Conservation (phyloP, 2,797 vertebrate genomes). For the Arrhamphus sclerolepis region DNA sequence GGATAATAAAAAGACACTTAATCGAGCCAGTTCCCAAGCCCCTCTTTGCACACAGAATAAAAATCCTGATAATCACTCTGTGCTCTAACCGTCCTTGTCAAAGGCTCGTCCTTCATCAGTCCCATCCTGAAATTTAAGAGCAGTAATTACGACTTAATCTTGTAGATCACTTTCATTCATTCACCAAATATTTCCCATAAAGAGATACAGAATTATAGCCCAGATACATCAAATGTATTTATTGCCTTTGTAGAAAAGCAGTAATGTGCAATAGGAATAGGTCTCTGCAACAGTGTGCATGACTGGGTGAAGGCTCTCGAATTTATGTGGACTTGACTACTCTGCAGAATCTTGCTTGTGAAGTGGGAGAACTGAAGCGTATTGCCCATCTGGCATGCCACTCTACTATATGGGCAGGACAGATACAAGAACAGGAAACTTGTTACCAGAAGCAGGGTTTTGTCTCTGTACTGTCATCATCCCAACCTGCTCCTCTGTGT, state of each 20-base stretch:
- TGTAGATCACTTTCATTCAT: conserved; percentile 56
- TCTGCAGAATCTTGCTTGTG: conserved; percentile 38
- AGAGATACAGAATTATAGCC: conserved; percentile 50
- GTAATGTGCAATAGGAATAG: conserved; percentile 65
- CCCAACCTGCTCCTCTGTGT: conserved; percentile 21
- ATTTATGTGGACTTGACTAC: conserved; percentile 69
- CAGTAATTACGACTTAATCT: conserved; percentile 75
- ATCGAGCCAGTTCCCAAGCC: conserved; percentile 65
- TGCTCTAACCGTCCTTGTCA: conserved; percentile 62
- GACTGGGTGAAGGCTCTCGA: conserved; percentile 57
- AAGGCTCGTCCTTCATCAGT: conserved; percentile 39
- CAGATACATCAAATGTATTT: conserved; percentile 58
- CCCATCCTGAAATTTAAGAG: conserved; percentile 61
- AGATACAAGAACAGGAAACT: conserved; percentile 50
- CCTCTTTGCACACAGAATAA: conserved; percentile 53
- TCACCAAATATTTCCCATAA: conserved; percentile 50
- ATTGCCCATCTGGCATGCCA: conserved; percentile 53
- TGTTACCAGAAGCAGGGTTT: conserved; percentile 41
- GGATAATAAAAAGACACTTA: conserved; percentile 77
- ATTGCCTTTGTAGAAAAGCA: conserved; percentile 51
- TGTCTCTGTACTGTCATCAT: conserved; percentile 10
- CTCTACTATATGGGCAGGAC: conserved; percentile 37
- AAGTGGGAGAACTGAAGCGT: conserved; percentile 4
- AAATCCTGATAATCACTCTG: conserved; percentile 26
- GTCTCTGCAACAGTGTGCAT: conserved; percentile 31